Evolutionary conservation across 2,113 vertebrate genomes (phyloP), one percentile per base, ranked within the genome.

Genomic region (Lathamus discolor): DNA sequence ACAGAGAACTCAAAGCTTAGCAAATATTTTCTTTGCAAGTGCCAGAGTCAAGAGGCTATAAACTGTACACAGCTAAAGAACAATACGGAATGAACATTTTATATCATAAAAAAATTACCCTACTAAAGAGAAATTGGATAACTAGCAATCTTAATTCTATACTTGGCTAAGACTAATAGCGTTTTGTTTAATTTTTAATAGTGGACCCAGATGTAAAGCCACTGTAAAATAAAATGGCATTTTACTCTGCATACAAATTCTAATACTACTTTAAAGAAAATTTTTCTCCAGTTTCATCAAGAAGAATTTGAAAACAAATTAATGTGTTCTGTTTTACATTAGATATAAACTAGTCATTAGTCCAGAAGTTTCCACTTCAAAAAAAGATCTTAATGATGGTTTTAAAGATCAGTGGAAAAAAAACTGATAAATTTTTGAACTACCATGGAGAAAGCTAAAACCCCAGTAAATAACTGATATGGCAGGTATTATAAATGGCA

Each of bases 11-110:
- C 88, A 86, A 93, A 7, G 39, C 66, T 92, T 37, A 83, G 88
- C 94, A 97, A 93, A 94, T 95, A 95, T 96, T 95, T 88, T 96
- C 27, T 75, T 70, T 94, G 24, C 31, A 35, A 74, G n/a, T 52
- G 88, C 85, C 93, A 74, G 62, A 90, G 72, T 70, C 82, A 82
- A 62, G 72, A 92, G 43, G 83, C 73, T 86, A 93, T 81, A 88
- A 95, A 93, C 72, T 67, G 64, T 77, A 90, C 48, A 63, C 22
- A 61, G 46, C 46, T 77, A 28, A 61, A 66, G 27, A 79, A 83
- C 17, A 83, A 85, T 95, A 85, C 80, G 67, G 75, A 77, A 70
- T 16, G 31, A 77, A 35, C 49, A 41, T 12, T 91, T 89, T 62
- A 11, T 49, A 91, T 23, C 27, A 66, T 20, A 54, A 82, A 89